Percentiles rank a stretch among this genome's conserved stretches.
These are phyloP conservation scores for Crotalus viridis DNA, from an alignment of 2,113 vertebrate genomes.

Conservation along the genomic window DNA sequence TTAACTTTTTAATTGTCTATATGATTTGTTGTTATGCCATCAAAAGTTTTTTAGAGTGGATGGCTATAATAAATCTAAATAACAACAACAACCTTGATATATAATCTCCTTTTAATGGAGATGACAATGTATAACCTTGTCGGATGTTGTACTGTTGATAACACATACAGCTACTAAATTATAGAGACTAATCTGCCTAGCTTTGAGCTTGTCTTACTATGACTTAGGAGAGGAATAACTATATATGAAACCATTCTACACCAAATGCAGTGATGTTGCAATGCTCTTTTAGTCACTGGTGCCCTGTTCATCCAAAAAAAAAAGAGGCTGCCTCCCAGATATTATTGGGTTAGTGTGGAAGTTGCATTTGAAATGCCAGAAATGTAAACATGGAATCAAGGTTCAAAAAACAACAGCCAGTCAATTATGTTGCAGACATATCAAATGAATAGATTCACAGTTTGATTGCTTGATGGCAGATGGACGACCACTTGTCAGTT, in stretches of 20 bases:
- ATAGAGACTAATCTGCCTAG: not conserved
- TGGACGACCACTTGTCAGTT: slow-evolving; percentile 88
- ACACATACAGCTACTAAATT: not conserved
- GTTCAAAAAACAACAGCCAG: slow-evolving; percentile 55
- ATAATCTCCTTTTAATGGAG: not conserved
- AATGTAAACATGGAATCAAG: not conserved
- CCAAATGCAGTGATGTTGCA: not conserved
- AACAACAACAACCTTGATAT: not conserved
- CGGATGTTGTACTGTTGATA: not conserved
- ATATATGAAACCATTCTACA: not conserved
- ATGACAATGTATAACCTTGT: not conserved
- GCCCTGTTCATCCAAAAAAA: rapidly evolving
- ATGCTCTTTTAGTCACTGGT: slow-evolving; percentile 11
- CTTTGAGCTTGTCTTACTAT: rapidly evolving
- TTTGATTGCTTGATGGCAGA: slow-evolving; percentile 81
- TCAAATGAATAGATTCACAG: slow-evolving; percentile 72
- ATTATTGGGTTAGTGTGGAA: not conserved
- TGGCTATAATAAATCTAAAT: not conserved
- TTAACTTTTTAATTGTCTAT: not conserved
- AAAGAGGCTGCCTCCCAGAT: not conserved
- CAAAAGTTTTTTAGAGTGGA: not conserved
- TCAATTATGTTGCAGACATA: slow-evolving; percentile 70
- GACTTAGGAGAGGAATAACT: not conserved
- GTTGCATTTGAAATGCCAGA: slow-evolving; percentile 10
- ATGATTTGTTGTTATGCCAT: not conserved